Base-by-base conservation (phyloP, 2,113 vertebrate species). In the Otolemur garnettii region DNA sequence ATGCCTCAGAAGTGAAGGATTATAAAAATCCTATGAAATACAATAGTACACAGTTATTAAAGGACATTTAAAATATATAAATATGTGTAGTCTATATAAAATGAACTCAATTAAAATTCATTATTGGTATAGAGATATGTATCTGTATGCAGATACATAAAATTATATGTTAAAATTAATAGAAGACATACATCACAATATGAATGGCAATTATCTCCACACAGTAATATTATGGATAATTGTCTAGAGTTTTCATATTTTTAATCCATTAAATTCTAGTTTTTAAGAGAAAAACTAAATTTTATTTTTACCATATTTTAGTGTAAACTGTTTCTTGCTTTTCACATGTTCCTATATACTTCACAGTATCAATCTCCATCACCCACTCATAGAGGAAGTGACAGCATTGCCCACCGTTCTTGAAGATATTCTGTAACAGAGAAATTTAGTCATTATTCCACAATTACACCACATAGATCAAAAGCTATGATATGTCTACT, bases 1-100 rank as follows among this genome's bases (percentile, higher is more conserved):
- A 88, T 77, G 24, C 19, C 57, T 88, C 42, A 10, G 64, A 88
- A 93, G 30, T 71, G 57, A 53, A 69, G 38, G 8, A 82, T 82
- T 83, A 77, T 13, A 82, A 95, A 69, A 90, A 72, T 7, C 11
- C 3, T 55, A 85, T 45, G 17, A 72, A 85, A 79, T 84, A 77
- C 89, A 93, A 64, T 53, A 35, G 13, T 19, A 45, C 4, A 50
- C 8, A 55, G 9, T 60, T 82, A 60, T 77, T 82, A 82, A 77
- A 75, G 77, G 69, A 55, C 38, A 45, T 71, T 95, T 83, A 84
- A 93, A 93, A 83, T 42, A 89, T 42, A 78, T 62, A 18, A 35
- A 57, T 66, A 19, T 71, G 3, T 1, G 62, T 13, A 66, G 53
- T 22, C 53, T 12, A 86, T 59, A 62, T 60, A 89, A 12, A 62